Conservation (phyloP, 2,113 vertebrate genomes). For the Melanerpes formicivorus region DNA sequence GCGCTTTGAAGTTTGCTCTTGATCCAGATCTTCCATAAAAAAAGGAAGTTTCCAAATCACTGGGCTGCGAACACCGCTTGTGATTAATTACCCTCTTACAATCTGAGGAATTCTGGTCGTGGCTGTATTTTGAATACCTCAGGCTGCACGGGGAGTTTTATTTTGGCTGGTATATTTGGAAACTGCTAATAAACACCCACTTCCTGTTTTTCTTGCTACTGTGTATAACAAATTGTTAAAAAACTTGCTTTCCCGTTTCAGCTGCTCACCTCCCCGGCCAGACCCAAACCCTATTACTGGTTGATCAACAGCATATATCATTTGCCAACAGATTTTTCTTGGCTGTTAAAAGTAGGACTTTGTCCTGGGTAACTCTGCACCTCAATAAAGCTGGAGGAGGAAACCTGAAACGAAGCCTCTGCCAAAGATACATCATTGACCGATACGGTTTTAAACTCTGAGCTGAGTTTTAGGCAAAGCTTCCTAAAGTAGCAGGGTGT, state of each 20-base stretch:
- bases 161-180: slow-evolving; percentile 86
- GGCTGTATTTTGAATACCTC: slow-evolving; percentile 80
- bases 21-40: slow-evolving; percentile 79
- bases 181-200: slow-evolving; percentile 81
- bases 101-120: slow-evolving; percentile 81
- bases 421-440: not conserved
- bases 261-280: slow-evolving; percentile 36
- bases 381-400: not conserved
- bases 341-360: slow-evolving; percentile 59
- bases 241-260: slow-evolving; percentile 62
- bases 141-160: slow-evolving; percentile 78
- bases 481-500: not conserved
- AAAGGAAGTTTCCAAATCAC: slow-evolving; percentile 79
- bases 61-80: slow-evolving; percentile 79
- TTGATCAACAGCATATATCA: slow-evolving; percentile 33
- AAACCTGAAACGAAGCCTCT: not conserved
- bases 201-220: slow-evolving; percentile 85
- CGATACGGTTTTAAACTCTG: not conserved
- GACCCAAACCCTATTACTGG: slow-evolving; percentile 44
- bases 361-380: slow-evolving; percentile 20
- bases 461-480: not conserved
- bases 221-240: slow-evolving; percentile 76
- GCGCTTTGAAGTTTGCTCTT: slow-evolving; percentile 79
- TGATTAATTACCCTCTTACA: slow-evolving; percentile 85
- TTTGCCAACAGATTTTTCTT: slow-evolving; percentile 66